Evolutionary conservation across 2,888 invertebrate species (phyloP).

Genomic region (Drosophila setosimentum): DNA sequence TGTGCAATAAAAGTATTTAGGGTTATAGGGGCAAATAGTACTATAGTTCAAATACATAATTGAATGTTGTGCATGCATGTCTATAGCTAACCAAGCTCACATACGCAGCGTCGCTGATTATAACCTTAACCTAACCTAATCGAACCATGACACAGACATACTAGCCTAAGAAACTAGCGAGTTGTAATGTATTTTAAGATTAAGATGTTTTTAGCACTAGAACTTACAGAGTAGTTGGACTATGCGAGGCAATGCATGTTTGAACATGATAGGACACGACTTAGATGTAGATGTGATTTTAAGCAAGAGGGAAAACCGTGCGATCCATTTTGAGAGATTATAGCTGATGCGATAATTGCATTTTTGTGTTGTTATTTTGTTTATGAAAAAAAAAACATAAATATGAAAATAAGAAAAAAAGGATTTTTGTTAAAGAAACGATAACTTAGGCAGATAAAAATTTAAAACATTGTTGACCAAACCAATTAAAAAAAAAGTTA

Average conservation of each 20-base stretch:
- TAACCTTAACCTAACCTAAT: conserved; percentile 24
- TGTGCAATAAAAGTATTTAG: conserved; percentile 25
- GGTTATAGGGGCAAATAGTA: conserved; percentile 22
- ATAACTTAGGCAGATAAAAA: conserved; percentile 54
- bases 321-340: conserved; percentile 48
- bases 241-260: conserved; percentile 53
- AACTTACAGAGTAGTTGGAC: conserved; percentile 58
- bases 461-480: conserved; percentile 77
- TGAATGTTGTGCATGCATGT: conserved; percentile 45
- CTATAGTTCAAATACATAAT: conserved; percentile 39
- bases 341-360: conserved; percentile 55
- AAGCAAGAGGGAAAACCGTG: conserved; percentile 34
- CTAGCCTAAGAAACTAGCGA: conserved; percentile 57
- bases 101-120: conserved; percentile 33
- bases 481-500: conserved; percentile 46
- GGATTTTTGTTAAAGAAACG: conserved; percentile 51
- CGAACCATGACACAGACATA: conserved; percentile 42
- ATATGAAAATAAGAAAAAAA: conserved; percentile 18
- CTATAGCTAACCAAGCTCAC: conserved; percentile 36
- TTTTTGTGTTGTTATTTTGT: conserved; percentile 71
- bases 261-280: conserved; percentile 49
- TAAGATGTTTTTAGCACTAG: conserved; percentile 78
- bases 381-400: conserved; percentile 41
- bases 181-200: conserved; percentile 72
- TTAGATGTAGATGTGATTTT: conserved; percentile 80